phyloP scores from a whole-genome alignment of 2,797 vertebrate genomes.

The Avahi laniger region DNA sequence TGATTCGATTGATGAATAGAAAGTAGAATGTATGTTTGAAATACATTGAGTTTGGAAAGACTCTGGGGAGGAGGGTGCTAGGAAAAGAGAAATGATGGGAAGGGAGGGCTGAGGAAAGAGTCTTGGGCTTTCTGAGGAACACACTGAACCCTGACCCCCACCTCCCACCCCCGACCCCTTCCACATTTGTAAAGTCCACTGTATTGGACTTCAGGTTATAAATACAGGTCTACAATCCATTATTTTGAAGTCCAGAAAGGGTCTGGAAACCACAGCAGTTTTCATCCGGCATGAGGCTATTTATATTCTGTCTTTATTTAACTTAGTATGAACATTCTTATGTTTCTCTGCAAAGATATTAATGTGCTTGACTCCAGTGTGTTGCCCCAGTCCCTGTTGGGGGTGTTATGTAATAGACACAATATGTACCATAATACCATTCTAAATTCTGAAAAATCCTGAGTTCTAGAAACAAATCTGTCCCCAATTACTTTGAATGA shows the following conservation, averaged over 20 bases:
- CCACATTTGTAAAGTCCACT: background rate
- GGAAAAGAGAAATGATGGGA: slow-evolving; percentile 14
- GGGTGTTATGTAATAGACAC: background rate
- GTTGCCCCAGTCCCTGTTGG: background rate
- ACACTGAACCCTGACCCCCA: background rate
- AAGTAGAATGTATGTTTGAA: slow-evolving; percentile 1
- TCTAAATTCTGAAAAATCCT: background rate
- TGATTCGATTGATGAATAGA: background rate
- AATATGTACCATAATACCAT: background rate
- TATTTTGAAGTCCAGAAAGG: background rate
- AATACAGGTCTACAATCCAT: background rate
- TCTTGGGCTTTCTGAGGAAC: background rate
- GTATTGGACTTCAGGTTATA: background rate
- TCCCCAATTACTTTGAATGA: background rate
- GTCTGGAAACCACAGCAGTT: slow-evolving; percentile 7
- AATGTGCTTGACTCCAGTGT: background rate
- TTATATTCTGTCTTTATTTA: slow-evolving; percentile 7
- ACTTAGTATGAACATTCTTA: background rate
- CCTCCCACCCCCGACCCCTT: background rate
- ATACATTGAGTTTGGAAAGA: slow-evolving; percentile 5
- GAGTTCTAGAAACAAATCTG: slow-evolving; percentile 19
- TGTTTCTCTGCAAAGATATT: background rate
- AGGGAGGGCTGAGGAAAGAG: background rate
- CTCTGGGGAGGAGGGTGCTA: background rate
- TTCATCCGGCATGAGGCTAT: slow-evolving; percentile 5